These are phyloP conservation scores for Netelia virgata DNA, from an alignment of 2,888 invertebrate species.

Conservation along the genomic window DNA sequence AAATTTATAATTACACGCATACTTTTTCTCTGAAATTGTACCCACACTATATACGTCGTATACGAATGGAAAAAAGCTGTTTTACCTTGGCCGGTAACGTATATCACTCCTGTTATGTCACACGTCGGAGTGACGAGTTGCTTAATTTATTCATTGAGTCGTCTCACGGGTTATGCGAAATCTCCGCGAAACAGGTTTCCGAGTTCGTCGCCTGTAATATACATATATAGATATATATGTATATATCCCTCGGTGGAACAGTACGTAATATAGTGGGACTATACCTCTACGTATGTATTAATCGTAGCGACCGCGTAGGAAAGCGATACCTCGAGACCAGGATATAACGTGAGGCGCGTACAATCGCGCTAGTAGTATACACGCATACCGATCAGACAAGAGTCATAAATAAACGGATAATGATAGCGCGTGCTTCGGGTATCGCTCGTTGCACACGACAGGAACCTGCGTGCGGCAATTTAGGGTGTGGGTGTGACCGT, in stretches of 20 bases:
- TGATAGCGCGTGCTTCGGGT: slow-evolving; percentile 70
- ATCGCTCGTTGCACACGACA: slow-evolving; percentile 17
- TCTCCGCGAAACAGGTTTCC: background rate
- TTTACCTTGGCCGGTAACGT: too few species aligned
- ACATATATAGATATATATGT: too few species aligned
- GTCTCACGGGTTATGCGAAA: background rate
- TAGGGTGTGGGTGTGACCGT: background rate
- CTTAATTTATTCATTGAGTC: background rate
- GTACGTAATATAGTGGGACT: too few species aligned
- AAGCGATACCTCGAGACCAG: background rate
- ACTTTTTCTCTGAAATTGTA: too few species aligned
- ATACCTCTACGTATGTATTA: background rate
- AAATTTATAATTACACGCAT: too few species aligned
- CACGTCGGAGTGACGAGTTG: background rate
- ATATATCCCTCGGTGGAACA: background rate
- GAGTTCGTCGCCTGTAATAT: background rate
- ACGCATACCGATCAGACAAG: slow-evolving; percentile 66
- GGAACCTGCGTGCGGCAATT: background rate
- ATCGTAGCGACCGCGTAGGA: background rate
- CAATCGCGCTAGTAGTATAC: slow-evolving; percentile 69
- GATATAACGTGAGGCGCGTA: background rate
- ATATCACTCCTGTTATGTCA: background rate
- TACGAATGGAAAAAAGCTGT: too few species aligned
- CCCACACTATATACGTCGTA: too few species aligned
- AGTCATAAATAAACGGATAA: slow-evolving; percentile 81